Conservation (phyloP, 2,888 invertebrate species). For the Chirona hameri region DNA sequence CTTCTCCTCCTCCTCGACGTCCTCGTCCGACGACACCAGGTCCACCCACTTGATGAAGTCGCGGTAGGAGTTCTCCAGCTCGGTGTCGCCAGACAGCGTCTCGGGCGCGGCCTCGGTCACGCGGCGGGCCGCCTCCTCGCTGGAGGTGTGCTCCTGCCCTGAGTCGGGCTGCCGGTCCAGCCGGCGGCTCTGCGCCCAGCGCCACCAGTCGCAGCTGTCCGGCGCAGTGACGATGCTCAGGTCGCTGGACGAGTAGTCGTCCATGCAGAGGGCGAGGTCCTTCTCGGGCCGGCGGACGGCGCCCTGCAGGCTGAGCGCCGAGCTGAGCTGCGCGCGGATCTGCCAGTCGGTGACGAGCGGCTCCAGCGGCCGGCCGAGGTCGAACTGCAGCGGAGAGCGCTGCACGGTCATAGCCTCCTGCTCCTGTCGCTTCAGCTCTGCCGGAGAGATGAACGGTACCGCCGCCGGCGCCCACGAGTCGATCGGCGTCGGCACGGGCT, state of each 20-base stretch:
- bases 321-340: slow-evolving; percentile 7
- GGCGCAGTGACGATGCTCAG: slow-evolving; percentile 5
- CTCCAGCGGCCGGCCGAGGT: background rate
- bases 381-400: background rate
- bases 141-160: background rate
- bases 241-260: slow-evolving; percentile 26
- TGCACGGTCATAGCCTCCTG: background rate
- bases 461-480: slow-evolving; percentile 13
- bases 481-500: background rate
- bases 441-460: background rate
- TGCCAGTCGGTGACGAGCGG: background rate
- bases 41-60: slow-evolving; percentile 9
- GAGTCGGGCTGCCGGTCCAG: background rate
- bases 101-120: background rate
- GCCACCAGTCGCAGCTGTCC: slow-evolving; percentile 26
- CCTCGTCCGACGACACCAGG: background rate
- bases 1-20: background rate
- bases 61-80: background rate
- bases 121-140: background rate
- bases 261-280: background rate
- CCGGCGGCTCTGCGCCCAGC: slow-evolving; percentile 23
- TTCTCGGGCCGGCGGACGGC: background rate
- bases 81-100: background rate
- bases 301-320: background rate
- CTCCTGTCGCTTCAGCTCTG: background rate